Evolutionary conservation across 2,888 invertebrate genomes (phyloP).

Genomic region (Meloe dianella): DNA sequence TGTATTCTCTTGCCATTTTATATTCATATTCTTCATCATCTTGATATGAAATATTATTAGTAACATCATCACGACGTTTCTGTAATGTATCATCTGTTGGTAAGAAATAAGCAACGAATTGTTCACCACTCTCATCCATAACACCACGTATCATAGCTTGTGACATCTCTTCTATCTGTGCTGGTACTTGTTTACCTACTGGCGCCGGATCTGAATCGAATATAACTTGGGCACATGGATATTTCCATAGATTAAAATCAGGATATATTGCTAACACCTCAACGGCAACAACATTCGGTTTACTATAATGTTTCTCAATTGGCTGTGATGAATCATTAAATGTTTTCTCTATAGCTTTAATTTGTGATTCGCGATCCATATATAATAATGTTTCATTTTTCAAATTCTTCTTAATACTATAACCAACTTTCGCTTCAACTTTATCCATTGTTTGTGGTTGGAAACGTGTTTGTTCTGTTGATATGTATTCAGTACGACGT

Average conservation of each 20-base stretch:
- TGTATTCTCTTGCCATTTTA: conserved; percentile 96
- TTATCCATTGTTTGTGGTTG: conserved; percentile 96
- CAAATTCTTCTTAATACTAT: conserved; percentile 93
- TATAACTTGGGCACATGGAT: conserved; percentile 97
- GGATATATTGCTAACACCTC: conserved; percentile 90
- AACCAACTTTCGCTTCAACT: conserved; percentile 98
- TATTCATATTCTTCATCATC: conserved; percentile 96
- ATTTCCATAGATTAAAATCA: conserved; percentile 97
- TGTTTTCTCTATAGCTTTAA: conserved; percentile 96
- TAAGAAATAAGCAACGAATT: conserved; percentile 98
- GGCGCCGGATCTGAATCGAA: conserved; percentile 99
- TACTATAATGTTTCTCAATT: conserved; percentile 93
- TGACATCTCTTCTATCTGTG: conserved; percentile 96
- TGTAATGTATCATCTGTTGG: conserved; percentile 91
- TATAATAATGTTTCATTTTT: conserved; percentile 84
- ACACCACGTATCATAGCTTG: conserved; percentile 99
- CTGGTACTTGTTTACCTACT: conserved; percentile 81
- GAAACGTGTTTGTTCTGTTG: conserved; percentile 97
- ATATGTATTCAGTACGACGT: conserved; percentile 97
- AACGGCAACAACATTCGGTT: conserved; percentile 91
- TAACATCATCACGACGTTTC: conserved; percentile 84
- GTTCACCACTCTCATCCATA: conserved; percentile 98
- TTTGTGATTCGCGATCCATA: conserved; percentile 96
- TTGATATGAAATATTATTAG: conserved; percentile 77
- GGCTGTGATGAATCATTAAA: conserved; percentile 88